Evolutionary conservation across 2,113 vertebrate species (phyloP).

Genomic region (Pycnonotus jocosus): DNA sequence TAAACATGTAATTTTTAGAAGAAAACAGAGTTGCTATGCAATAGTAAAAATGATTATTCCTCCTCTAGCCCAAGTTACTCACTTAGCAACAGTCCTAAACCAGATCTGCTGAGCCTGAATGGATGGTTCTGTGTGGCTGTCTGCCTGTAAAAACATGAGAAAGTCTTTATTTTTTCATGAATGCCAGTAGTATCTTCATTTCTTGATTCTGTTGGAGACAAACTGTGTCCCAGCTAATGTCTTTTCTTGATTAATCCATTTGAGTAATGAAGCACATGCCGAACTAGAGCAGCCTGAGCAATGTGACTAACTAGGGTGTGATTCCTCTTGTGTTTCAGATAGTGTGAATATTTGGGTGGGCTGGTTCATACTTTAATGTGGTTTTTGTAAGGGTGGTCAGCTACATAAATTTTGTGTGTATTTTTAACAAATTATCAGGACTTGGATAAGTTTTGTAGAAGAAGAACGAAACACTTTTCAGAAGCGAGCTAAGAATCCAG

Average conservation of each 20-base stretch:
- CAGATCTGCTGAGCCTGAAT: background rate
- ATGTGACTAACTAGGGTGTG: background rate
- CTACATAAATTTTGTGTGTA: background rate
- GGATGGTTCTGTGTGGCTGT: background rate
- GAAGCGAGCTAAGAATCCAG: background rate
- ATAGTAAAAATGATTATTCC: slow-evolving; percentile 1
- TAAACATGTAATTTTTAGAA: background rate
- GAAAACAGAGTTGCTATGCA: slow-evolving; percentile 10
- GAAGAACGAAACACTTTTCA: background rate
- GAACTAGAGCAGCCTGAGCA: background rate
- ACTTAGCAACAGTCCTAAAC: slow-evolving; percentile 30
- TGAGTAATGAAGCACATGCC: background rate
- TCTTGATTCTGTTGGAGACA: background rate
- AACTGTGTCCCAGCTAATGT: background rate
- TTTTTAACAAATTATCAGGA: background rate
- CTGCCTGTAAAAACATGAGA: background rate
- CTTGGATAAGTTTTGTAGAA: background rate
- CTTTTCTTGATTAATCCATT: background rate
- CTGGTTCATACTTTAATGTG: background rate
- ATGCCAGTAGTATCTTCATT: background rate
- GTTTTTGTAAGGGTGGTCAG: background rate
- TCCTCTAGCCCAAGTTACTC: background rate
- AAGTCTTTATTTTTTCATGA: background rate
- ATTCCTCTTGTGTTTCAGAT: background rate
- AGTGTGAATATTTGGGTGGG: background rate